These are phyloP conservation scores for Dryobates pubescens DNA, from an alignment of 2,797 vertebrate genomes.

Conservation along the genomic window DNA sequence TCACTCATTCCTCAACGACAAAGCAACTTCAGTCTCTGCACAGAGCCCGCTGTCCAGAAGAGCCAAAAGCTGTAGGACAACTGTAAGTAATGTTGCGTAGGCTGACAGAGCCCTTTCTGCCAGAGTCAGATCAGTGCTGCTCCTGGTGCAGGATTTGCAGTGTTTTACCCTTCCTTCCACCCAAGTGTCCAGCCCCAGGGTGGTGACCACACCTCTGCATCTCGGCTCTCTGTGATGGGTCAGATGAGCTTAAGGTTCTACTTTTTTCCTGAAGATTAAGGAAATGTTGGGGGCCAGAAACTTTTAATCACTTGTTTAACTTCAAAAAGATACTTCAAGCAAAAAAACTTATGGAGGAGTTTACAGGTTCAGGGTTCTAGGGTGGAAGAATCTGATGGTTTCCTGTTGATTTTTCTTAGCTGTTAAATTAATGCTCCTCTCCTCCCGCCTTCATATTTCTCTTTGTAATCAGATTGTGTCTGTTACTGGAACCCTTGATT, in stretches of 20 bases:
- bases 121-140: neutral
- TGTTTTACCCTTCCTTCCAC: neutral
- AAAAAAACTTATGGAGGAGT: neutral
- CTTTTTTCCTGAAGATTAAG: neutral
- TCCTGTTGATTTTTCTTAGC: neutral
- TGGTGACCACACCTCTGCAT: neutral
- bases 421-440: neutral
- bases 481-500: neutral
- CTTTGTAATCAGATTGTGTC: neutral
- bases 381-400: neutral
- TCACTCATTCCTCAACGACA: slow-evolving; percentile 44
- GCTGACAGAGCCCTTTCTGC: neutral
- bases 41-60: slow-evolving; percentile 46
- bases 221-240: neutral
- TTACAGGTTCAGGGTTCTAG: neutral
- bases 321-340: neutral
- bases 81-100: slow-evolving; percentile 66
- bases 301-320: neutral
- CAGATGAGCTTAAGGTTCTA: neutral
- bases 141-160: neutral
- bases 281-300: neutral
- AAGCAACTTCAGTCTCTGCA: slow-evolving; percentile 44
- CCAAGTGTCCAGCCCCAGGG: neutral
- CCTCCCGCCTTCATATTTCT: neutral
- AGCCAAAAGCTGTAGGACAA: slow-evolving; percentile 40